These are phyloP conservation scores for Cyaniris semiargus DNA, from an alignment of 2,888 invertebrate species.

Conservation along the genomic window DNA sequence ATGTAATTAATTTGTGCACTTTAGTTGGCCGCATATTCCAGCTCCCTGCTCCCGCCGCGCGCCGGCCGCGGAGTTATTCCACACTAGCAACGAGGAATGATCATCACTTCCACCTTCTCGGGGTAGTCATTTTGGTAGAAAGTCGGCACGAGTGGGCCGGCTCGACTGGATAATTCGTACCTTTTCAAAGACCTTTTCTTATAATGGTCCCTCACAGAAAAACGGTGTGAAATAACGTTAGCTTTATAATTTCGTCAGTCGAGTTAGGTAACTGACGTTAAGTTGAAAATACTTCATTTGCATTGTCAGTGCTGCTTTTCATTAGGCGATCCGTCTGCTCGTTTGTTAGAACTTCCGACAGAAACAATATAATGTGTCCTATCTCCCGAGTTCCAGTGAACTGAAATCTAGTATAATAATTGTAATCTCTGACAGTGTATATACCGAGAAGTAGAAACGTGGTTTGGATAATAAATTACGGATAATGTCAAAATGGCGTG, in stretches of 20 bases:
- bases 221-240: too few relatives aligned
- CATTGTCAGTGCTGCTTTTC: not conserved
- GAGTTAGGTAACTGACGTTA: too few relatives aligned
- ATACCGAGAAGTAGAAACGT: not conserved
- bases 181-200: too few relatives aligned
- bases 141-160: not conserved
- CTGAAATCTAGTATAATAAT: not conserved
- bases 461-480: not conserved
- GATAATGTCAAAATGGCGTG: slow-evolving; percentile 19
- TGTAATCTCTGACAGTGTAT: not conserved
- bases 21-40: not conserved
- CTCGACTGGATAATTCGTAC: not conserved
- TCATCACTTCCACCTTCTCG: not conserved
- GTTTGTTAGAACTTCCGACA: not conserved
- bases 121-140: not conserved
- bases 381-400: not conserved
- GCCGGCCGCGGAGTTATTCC: not conserved
- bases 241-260: too few relatives aligned
- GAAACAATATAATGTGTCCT: too few relatives aligned
- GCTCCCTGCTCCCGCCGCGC: not conserved
- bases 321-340: not conserved
- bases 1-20: slow-evolving; percentile 11
- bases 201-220: too few relatives aligned
- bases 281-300: not conserved
- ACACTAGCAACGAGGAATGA: not conserved